Evolutionary conservation across 2,888 invertebrate genomes (phyloP).

Genomic region (Cerceris ruficornis): DNA sequence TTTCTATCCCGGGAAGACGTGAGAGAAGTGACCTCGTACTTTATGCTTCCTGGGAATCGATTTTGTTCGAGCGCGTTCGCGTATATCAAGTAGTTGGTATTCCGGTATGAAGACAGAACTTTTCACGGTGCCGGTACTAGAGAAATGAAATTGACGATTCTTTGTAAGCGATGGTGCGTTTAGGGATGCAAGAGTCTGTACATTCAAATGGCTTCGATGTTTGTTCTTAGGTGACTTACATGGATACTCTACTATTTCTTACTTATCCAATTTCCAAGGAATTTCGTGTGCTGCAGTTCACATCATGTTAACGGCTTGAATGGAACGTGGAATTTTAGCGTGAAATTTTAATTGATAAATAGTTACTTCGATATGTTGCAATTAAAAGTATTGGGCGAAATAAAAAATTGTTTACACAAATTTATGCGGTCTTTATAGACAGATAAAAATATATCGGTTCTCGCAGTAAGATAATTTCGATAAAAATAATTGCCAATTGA

Average conservation of each 20-base stretch:
- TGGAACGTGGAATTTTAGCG: too few species aligned
- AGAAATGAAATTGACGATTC: conserved; percentile 55
- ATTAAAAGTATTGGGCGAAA: too few species aligned
- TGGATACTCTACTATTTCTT: neutral
- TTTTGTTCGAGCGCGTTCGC: conserved; percentile 45
- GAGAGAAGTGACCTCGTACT: conserved; percentile 40
- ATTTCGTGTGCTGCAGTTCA: neutral
- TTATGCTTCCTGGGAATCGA: conserved; percentile 49
- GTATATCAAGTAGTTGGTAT: conserved; percentile 58
- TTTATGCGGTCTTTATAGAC: neutral
- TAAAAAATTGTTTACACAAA: too few species aligned
- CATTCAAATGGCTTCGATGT: conserved; percentile 49
- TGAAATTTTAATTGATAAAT: too few species aligned
- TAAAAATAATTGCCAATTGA: conserved; percentile 19
- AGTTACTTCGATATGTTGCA: too few species aligned
- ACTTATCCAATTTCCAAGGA: neutral
- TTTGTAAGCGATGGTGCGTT: conserved; percentile 55
- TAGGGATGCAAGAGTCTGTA: conserved; percentile 41
- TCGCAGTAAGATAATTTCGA: conserved; percentile 28
- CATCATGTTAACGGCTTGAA: too few species aligned
- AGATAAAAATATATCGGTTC: conserved; percentile 13
- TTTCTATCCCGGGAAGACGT: conserved; percentile 10
- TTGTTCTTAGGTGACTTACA: conserved; percentile 21
- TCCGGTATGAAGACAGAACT: conserved; percentile 49
- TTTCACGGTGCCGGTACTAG: conserved; percentile 21